These are phyloP conservation scores for Euclidia mi DNA, from an alignment of 2,888 invertebrate genomes.

Conservation along the genomic window DNA sequence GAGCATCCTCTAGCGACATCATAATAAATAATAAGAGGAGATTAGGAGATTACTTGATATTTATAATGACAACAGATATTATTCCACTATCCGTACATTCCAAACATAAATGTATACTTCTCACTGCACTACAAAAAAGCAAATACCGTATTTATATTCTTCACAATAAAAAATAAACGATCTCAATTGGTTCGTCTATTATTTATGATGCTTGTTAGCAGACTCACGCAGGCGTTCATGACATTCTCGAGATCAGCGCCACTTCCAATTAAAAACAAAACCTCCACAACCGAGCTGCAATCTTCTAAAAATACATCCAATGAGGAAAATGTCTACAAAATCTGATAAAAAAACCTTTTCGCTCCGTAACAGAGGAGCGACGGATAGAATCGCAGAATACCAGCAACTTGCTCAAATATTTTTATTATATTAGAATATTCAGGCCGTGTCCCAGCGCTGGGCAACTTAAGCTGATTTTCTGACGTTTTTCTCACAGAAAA, in stretches of 20 bases:
- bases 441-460: background rate
- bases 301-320: constrained; percentile 31
- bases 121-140: too few relatives aligned
- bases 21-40: too few relatives aligned
- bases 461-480: background rate
- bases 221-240: constrained; percentile 2
- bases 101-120: too few relatives aligned
- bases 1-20: too few relatives aligned
- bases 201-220: background rate
- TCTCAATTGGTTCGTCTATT: background rate
- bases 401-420: constrained; percentile 14
- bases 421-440: constrained; percentile 14
- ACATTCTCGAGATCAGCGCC: constrained; percentile 9
- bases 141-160: too few relatives aligned
- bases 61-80: too few relatives aligned
- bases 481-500: background rate
- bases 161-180: background rate
- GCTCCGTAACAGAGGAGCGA: background rate
- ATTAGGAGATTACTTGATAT: too few relatives aligned
- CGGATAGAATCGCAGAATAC: constrained; percentile 2
- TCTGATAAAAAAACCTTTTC: constrained; percentile 19
- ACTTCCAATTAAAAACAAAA: constrained; percentile 39
- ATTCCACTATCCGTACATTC: too few relatives aligned
- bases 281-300: constrained; percentile 19
- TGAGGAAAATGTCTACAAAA: constrained; percentile 37